Base-by-base conservation (phyloP, 2,888 invertebrate genomes). In the Helleia helle region DNA sequence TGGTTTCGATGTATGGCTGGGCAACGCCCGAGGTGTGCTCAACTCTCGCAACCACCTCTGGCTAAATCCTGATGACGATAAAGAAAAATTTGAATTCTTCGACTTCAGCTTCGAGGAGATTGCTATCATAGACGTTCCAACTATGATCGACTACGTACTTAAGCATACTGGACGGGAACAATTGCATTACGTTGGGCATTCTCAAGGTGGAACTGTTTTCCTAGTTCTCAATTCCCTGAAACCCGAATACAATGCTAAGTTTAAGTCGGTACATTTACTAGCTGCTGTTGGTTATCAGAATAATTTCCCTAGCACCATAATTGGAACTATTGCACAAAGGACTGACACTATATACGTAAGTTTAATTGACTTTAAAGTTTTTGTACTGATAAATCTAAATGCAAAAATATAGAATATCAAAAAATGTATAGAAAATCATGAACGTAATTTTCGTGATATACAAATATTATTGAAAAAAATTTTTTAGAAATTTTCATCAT, bases 31-130 rank as follows among this genome's bases (percentile, higher is more conserved):
- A 4, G 94, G 94, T 8, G 93, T 89, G 53, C 81, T 75, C 13
- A 90, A 90, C 59, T 87, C 88, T 5, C 71, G 84, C 17, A 71
- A 66, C 3, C 92, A 92, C 56, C 54, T 59, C 1, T 62, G 62
- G 1, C 51, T 74, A 62, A 54, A 77, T 42, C 71, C 83, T 1
- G 61, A 59, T 9, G 47, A 45, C 6, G 40, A 49, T 14, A 29
- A 50, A 9, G 13, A 39, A 65, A 76, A 29, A 37, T 41, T 54
- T n/a, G 56, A 70, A 8, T 91, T 84, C 58, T 91, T 90, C 90
- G 62, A 86, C 26, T 91, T 89, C 57, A 92, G 92, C 51, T 95
- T 91, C 90, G 92, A 95, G 62, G 90, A 94, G 60, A 93, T 95
- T 65, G 93, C 91, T 0, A 63, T 80, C 34, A 86, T 75, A 46